Conservation (phyloP, 2,113 vertebrate species). For the Corvus moneduloides region DNA sequence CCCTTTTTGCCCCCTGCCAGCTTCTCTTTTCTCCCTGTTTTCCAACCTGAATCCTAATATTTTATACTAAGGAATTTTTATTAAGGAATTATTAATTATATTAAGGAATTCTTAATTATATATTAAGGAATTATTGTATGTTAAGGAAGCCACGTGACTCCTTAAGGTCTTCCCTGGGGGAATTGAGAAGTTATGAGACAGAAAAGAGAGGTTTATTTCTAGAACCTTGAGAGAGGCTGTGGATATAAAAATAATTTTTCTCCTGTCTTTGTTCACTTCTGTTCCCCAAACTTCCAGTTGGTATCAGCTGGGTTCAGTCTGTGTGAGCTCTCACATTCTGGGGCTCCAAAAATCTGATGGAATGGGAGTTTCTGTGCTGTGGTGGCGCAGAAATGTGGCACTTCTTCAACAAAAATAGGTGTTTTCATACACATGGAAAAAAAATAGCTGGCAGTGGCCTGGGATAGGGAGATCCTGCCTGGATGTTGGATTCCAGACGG, state of each 20-base stretch:
- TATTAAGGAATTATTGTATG: no score
- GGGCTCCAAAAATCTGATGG: background rate
- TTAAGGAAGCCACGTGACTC: rapidly evolving
- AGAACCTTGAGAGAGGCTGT: background rate
- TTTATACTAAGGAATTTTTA: background rate
- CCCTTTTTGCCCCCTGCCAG: background rate
- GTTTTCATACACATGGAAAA: rapidly evolving
- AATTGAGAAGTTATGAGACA: background rate
- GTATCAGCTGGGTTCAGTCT: background rate
- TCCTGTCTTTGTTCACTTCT: background rate
- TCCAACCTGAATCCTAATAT: background rate
- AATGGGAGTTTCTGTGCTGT: background rate
- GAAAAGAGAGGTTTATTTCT: background rate
- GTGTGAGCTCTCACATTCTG: background rate
- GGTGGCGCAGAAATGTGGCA: background rate
- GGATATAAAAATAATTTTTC: background rate
- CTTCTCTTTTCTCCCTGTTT: background rate
- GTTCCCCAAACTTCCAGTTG: background rate
- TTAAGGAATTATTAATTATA: no score
- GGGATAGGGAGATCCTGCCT: background rate
- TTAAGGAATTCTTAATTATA: no score
- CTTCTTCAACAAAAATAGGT: background rate
- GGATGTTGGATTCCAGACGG: background rate
- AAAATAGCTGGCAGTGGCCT: background rate
- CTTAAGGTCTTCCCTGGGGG: background rate